These are phyloP conservation scores for Coelopa pilipes DNA, from an alignment of 2,888 invertebrate genomes.

Conservation along the genomic window DNA sequence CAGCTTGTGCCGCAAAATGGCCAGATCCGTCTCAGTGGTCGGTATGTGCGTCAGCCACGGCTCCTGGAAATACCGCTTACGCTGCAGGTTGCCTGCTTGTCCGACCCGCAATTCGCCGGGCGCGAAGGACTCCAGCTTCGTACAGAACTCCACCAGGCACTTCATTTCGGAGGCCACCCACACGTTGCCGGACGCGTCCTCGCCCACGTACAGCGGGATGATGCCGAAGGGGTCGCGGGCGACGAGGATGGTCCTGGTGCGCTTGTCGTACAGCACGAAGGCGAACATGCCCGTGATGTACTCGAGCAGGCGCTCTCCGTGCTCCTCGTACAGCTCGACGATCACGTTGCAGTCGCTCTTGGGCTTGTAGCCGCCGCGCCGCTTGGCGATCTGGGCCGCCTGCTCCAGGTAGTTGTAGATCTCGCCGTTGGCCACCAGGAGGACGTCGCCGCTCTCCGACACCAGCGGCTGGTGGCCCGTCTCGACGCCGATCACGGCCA, in stretches of 20 bases:
- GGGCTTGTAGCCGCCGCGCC: slow-evolving; percentile 57
- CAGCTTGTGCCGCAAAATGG: slow-evolving; percentile 54
- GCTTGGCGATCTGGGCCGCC: slow-evolving; percentile 59
- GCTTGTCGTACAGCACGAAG: slow-evolving; percentile 62
- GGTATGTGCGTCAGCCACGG: slow-evolving; percentile 59
- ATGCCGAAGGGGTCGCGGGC: slow-evolving; percentile 66
- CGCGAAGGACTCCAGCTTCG: slow-evolving; percentile 57
- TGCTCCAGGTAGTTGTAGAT: slow-evolving; percentile 65
- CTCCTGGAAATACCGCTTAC: slow-evolving; percentile 56
- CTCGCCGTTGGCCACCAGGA: slow-evolving; percentile 65
- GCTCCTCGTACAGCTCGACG: slow-evolving; percentile 62
- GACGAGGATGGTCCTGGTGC: slow-evolving; percentile 56
- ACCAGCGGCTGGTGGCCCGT: slow-evolving; percentile 63
- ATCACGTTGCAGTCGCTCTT: slow-evolving; percentile 66
- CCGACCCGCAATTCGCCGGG: slow-evolving; percentile 62
- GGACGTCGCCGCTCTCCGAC: slow-evolving; percentile 56
- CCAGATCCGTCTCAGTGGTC: slow-evolving; percentile 51
- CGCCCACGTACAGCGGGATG: slow-evolving; percentile 65
- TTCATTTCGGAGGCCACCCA: slow-evolving; percentile 67
- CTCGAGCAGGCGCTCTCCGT: slow-evolving; percentile 57
- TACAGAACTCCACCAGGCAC: slow-evolving; percentile 60
- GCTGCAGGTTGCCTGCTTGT: slow-evolving; percentile 51
- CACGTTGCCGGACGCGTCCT: slow-evolving; percentile 60
- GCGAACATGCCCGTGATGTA: slow-evolving; percentile 65
- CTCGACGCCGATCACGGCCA: slow-evolving; percentile 61